phyloP scores from a whole-genome alignment of 2,888 invertebrate species.

The Philonicus albiceps region DNA sequence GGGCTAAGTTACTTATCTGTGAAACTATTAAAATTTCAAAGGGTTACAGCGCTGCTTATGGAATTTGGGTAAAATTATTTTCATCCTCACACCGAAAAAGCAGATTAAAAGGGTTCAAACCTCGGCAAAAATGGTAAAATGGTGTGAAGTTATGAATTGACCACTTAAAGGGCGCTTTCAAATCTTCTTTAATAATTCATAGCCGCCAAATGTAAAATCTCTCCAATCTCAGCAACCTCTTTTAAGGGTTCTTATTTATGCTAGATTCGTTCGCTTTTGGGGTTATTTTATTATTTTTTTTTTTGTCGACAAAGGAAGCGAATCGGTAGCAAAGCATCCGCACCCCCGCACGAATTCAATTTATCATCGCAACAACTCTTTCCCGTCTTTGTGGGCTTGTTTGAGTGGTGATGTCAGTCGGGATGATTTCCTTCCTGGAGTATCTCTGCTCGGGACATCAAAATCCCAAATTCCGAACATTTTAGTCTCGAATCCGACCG shows the following conservation, averaged over 20 bases:
- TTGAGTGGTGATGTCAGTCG: background rate
- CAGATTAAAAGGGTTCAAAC: background rate
- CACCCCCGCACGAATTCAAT: background rate
- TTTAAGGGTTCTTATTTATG: background rate
- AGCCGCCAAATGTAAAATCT: background rate
- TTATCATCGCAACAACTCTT: background rate
- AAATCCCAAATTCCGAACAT: background rate
- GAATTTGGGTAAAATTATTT: background rate
- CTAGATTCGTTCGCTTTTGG: background rate
- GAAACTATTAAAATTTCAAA: background rate
- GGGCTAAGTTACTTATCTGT: background rate
- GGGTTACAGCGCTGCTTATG: background rate
- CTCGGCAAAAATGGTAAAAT: background rate
- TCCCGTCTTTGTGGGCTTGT: background rate
- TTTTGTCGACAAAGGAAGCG: background rate
- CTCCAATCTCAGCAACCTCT: background rate
- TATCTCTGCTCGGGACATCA: background rate
- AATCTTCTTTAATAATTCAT: background rate
- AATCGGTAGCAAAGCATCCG: background rate
- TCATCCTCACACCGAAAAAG: background rate
- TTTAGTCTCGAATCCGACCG: background rate
- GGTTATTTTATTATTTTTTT: background rate
- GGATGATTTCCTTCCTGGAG: background rate
- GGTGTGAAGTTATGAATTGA: background rate
- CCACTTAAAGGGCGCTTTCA: background rate